Base-by-base conservation (phyloP, 2,113 vertebrate species). In the Corvus hawaiiensis region DNA sequence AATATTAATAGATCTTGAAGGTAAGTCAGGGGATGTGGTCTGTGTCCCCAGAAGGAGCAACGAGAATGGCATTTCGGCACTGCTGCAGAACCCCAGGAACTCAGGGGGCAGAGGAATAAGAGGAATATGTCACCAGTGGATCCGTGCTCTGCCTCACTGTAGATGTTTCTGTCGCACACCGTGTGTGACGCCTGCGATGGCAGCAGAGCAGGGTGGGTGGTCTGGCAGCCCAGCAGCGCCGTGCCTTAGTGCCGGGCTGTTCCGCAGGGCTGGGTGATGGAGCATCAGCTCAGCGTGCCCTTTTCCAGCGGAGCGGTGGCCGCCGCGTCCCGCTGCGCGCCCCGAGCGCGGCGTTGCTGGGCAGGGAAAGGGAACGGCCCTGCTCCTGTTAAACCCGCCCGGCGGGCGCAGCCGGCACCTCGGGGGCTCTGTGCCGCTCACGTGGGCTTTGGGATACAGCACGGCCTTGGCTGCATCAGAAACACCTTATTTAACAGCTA, bases 1-100 rank as follows among this genome's bases (percentile, higher is more conserved):
- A 84, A 37, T 92, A 93, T 75, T 80, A 83, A 86, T 84, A 89
- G 83, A 13, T 75, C 88, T 49, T 78, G 52, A 93, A 96, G 73
- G 90, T 86, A 92, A 75, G 39, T 64, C 37, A 24, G 41, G 41
- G 61, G 66, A 74, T 92, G 85, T 86, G 92, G 69, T 81, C 59
- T 89, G n/a, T 58, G n/a, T 49, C 92, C 83, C 79, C 79, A 84
- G 72, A 41, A 73, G 28, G 32, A 75, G 68, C 5, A 77, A 41
- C 51, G 52, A 73, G 75, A 63, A 43, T 26, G 37, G 37, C 51
- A 32, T 93, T 93, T 48, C 3, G 33, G 35, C 72, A 14, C 17
- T 83, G 11, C 30, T 37, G 51, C 43, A 37, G 78, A 85, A 56
- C 23, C 27, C 32, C 61, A 12, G 59, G 48, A 81, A 3, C 24